Base-by-base conservation (phyloP, 2,888 invertebrate species). In the Cryptus armator region DNA sequence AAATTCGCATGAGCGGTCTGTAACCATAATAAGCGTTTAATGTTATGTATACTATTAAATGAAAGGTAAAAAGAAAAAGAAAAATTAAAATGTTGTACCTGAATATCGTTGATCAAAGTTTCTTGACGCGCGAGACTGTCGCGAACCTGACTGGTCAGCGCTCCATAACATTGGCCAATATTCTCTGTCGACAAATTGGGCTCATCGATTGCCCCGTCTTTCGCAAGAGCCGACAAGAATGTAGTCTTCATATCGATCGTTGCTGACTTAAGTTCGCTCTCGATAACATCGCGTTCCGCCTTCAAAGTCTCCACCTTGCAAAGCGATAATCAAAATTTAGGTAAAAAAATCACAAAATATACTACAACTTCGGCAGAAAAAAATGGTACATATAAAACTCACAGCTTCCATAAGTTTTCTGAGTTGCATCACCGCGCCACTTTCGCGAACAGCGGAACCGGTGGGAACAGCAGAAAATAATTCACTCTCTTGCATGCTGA, bases 251-350 rank as follows among this genome's bases (percentile, higher is more conserved):
- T 98, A 92, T 98, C 97, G 72, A 96, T 96, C 10, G 96, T 96
- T 4, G 96, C 95, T 62, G 96, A 96, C 91, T 98, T 98, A 51
- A 99, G 94, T 94, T 98, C 98, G 2, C 96, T 96, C 95, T 99
- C 99, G 88, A 99, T 96, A 5, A 96, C 96, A 94, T 99, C 99
- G 66, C 99, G 96, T 94, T 98, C 98, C 3, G 97, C 97, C 94
- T 98, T 98, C 67, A 98, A 95, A 51, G 96, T 95, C 91, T 98
- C 98, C 78, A 98, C 97, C 85, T 37, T 85, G 16, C 24, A 48
- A 29, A 2, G 2, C 44, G 32, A 81, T 53, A 53, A 14, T 29
- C 43, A n/a, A 48, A 14, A 66, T 53, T 53, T 51, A 43, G 37
- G 9, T 7, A 37, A 37, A 37, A 37, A 37, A 37, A 37, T 7